Base-by-base conservation (phyloP, 2,113 vertebrate genomes). In the Sisor rabdophorus region DNA sequence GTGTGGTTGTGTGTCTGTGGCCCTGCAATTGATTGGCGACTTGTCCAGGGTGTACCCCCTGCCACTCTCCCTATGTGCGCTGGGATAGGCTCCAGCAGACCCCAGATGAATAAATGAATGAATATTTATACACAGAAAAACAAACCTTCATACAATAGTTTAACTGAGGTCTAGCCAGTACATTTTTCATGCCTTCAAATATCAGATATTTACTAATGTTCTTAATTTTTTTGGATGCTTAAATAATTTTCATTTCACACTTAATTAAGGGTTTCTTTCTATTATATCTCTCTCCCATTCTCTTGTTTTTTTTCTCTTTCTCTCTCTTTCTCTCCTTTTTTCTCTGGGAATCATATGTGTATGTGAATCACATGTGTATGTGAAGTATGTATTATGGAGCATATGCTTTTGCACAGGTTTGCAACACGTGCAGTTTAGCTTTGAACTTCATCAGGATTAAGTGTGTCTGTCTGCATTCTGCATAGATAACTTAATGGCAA, bases 361-460 rank as follows among this genome's bases (percentile, higher is more conserved):
- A 68, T 68, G 63, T 24, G 63, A 65, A 17, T n/a, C n/a, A n/a
- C n/a, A n/a, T n/a, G n/a, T n/a, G n/a, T n/a, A 44, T 30, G 44
- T 26, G n/a, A 48, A 5, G 26, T 69, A 69, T 68, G 64, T 44
- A 52, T 69, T 24, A 52, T 44, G 6, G 73, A 75, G 24, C 63
- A 56, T 60, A 76, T 73, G 56, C 79, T 77, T 84, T 80, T 85
- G 59, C 75, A 84, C 89, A 90, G 86, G 87, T 90, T 91, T 84
- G 82, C 79, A 83, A 86, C 89, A 91, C 87, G 88, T 91, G 82
- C 32, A 74, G 69, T 40, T 4, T 40, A 64, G 85, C 85, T 90
- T 88, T 89, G 82, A 87, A 89, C 84, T 82, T 82, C 78, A 84
- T 76, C 78, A 82, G 78, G 84, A 86, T 88, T 88, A 87, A 86